A percentile compares a stretch with the other conserved stretches of the same genome.
phyloP scores from a whole-genome alignment of 2,113 vertebrate genomes.

The Oncorhynchus tshawytscha region DNA sequence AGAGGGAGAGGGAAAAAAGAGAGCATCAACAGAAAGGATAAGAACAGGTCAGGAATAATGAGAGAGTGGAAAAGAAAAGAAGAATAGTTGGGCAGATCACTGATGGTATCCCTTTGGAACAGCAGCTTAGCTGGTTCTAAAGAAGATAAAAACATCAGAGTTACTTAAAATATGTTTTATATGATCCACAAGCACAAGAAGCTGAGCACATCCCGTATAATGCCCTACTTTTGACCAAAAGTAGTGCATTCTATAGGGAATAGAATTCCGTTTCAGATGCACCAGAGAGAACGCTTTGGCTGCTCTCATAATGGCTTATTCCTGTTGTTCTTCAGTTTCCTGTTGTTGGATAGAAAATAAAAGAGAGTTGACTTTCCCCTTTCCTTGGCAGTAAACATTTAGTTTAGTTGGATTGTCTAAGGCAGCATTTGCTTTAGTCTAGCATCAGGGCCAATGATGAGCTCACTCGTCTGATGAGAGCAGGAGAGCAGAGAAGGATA shows the following conservation, averaged over 20 bases:
- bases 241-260: not conserved
- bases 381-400: slow-evolving; percentile 13
- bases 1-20: not conserved
- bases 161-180: no score
- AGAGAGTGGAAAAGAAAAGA: not conserved
- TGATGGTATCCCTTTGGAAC: no score
- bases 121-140: no score
- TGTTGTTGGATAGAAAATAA: not conserved
- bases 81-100: no score
- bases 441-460: slow-evolving; percentile 22
- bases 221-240: no score
- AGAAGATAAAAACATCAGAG: no score
- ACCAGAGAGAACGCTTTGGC: not conserved
- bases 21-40: not conserved
- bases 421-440: slow-evolving; percentile 22
- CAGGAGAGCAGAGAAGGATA: not conserved
- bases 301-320: not conserved
- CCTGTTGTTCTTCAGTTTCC: not conserved
- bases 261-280: not conserved
- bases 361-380: slow-evolving; percentile 12
- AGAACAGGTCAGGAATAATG: not conserved
- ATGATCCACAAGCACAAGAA: not conserved
- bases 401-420: slow-evolving; percentile 1
- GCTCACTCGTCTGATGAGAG: slow-evolving; percentile 14
- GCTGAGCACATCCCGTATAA: not conserved